A percentile compares a stretch with the other conserved stretches of the same genome.
phyloP scores from a whole-genome alignment of 2,113 vertebrate genomes.

The Pyxicephalus adspersus region DNA sequence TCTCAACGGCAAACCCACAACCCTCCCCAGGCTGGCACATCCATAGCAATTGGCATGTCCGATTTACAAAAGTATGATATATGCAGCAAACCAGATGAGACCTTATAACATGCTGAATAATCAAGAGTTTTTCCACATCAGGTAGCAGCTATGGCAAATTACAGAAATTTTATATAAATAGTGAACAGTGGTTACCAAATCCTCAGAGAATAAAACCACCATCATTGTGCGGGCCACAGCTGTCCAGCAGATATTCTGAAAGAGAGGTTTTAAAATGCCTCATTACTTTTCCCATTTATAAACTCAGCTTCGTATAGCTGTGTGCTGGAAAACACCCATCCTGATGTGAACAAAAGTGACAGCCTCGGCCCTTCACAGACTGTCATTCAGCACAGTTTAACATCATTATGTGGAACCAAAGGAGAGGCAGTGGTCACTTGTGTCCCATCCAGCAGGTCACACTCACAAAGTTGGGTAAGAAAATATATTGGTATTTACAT shows the following conservation, averaged over 20 bases:
- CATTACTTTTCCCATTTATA: slow-evolving; percentile 69
- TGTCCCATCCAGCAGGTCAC: background rate
- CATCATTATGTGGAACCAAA: slow-evolving; percentile 36
- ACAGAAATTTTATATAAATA: background rate
- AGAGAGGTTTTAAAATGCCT: slow-evolving; percentile 59
- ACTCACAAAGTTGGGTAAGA: background rate
- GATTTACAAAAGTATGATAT: background rate
- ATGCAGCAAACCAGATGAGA: slow-evolving; percentile 23
- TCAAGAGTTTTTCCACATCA: background rate
- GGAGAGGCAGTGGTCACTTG: background rate
- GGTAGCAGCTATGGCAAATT: background rate
- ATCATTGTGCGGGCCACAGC: slow-evolving; percentile 64
- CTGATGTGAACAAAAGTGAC: slow-evolving; percentile 46
- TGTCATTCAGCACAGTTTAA: background rate
- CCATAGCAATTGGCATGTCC: background rate
- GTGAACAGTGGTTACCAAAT: background rate
- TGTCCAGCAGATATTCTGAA: slow-evolving; percentile 66
- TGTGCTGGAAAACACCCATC: slow-evolving; percentile 62
- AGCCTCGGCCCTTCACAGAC: slow-evolving; percentile 21
- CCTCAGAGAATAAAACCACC: slow-evolving; percentile 58
- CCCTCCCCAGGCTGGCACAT: slow-evolving; percentile 1
- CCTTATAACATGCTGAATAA: slow-evolving; percentile 20
- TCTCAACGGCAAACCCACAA: background rate
- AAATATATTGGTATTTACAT: too few species aligned
- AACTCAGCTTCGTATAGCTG: slow-evolving; percentile 60